A percentile compares a stretch with the other conserved stretches of the same genome.
phyloP scores from a whole-genome alignment of 2,888 invertebrate genomes.

The Amphipyra berbera region DNA sequence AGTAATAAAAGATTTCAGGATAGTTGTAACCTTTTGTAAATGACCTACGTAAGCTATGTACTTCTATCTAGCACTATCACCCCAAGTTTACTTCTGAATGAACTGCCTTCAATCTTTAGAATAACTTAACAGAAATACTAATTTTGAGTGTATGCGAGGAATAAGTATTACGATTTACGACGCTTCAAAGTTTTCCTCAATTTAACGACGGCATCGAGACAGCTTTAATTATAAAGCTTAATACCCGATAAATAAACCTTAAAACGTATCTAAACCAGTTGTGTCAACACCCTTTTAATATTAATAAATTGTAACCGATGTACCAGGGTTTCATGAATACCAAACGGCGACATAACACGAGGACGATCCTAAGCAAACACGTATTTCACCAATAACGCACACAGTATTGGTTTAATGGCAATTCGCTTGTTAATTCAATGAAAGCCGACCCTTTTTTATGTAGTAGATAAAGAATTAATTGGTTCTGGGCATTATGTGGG shows the following conservation, averaged over 20 bases:
- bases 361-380: conserved; percentile 57
- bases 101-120: too few species aligned
- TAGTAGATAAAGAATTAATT: conserved; percentile 45
- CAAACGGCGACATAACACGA: conserved; percentile 46
- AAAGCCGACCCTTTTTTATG: conserved; percentile 47
- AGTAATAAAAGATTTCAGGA: too few species aligned
- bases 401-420: conserved; percentile 54
- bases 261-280: conserved; percentile 19
- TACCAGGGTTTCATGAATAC: conserved; percentile 52
- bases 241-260: conserved; percentile 5
- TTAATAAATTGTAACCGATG: conserved; percentile 54
- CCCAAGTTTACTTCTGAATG: too few species aligned
- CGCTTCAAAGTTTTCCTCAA: too few species aligned
- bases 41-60: too few species aligned
- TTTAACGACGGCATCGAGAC: too few species aligned
- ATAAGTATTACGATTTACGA: too few species aligned
- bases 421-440: conserved; percentile 56
- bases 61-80: too few species aligned
- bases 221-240: too few species aligned
- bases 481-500: conserved; percentile 22
- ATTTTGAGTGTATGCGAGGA: too few species aligned
- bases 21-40: too few species aligned
- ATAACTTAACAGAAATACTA: too few species aligned
- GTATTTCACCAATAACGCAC: conserved; percentile 49
- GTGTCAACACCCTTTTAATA: conserved; percentile 41